Percentiles rank a stretch among this genome's conserved stretches.
These are phyloP conservation scores for Azemiops feae DNA, from an alignment of 2,113 vertebrate genomes.

Conservation along the genomic window DNA sequence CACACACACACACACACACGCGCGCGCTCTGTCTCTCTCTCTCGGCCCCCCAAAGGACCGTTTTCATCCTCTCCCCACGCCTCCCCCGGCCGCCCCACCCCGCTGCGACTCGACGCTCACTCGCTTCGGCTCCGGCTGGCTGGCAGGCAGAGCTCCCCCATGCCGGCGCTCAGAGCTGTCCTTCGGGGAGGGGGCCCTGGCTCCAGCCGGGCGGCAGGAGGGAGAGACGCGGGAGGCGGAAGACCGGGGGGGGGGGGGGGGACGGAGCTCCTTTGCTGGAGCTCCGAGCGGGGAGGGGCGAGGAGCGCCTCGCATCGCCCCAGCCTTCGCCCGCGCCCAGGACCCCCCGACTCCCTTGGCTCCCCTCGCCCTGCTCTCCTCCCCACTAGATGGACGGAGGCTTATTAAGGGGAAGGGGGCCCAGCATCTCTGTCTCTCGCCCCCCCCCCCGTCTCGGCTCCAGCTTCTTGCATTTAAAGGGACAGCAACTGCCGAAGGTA, in stretches of 20 bases:
- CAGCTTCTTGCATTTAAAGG: constrained; percentile 72
- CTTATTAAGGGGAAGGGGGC: constrained; percentile 62
- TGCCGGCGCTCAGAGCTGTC: constrained; percentile 11
- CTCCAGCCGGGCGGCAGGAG: neutral
- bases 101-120: neutral
- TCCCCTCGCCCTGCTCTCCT: neutral
- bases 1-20: neutral
- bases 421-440: constrained; percentile 44
- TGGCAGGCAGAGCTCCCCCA: constrained; percentile 11
- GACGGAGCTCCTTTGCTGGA: neutral
- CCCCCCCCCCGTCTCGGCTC: constrained; percentile 45
- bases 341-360: neutral
- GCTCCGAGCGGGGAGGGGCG: neutral
- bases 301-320: neutral
- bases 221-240: neutral
- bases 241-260: neutral
- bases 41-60: constrained; percentile 25
- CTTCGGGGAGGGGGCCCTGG: neutral
- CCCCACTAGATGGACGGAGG: constrained; percentile 64
- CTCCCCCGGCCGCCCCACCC: neutral
- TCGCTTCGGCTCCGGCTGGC: neutral
- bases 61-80: constrained; percentile 4
- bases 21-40: neutral
- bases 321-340: neutral
- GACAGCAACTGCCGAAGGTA: constrained; percentile 55